phyloP scores from a whole-genome alignment of 2,113 vertebrate species.

The Hippocampus zosterae region DNA sequence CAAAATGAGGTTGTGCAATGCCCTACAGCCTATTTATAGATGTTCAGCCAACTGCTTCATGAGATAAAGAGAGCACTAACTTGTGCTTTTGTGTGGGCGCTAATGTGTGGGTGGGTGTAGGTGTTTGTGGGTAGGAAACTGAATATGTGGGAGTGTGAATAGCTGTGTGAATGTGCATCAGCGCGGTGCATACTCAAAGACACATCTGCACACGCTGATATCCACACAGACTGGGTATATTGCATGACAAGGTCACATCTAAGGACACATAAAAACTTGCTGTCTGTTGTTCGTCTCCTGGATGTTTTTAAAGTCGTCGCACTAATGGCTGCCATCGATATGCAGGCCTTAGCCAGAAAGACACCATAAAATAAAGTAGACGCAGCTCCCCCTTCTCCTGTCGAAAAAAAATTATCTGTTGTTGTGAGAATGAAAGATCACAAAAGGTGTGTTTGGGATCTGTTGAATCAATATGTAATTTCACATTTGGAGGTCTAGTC shows the following conservation, averaged over 20 bases:
- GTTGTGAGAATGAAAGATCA: slow-evolving; percentile 19
- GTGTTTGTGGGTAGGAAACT: slow-evolving; percentile 27
- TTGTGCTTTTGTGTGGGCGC: slow-evolving; percentile 50
- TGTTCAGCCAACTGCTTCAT: slow-evolving; percentile 69
- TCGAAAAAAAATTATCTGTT: slow-evolving; percentile 12
- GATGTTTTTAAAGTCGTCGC: neutral
- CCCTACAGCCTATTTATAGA: slow-evolving; percentile 77
- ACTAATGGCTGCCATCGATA: neutral
- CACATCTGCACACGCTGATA: neutral
- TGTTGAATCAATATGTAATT: slow-evolving; percentile 52
- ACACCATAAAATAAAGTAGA: slow-evolving; percentile 1
- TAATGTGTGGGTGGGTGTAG: slow-evolving; percentile 40
- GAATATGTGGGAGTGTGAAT: slow-evolving; percentile 34
- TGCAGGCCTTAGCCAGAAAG: neutral
- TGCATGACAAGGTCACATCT: slow-evolving; percentile 39
- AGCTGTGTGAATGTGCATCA: slow-evolving; percentile 25
- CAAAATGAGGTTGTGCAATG: slow-evolving; percentile 73
- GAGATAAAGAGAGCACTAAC: slow-evolving; percentile 59
- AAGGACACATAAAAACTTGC: slow-evolving; percentile 29
- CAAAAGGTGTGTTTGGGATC: slow-evolving; percentile 25
- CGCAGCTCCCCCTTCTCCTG: slow-evolving; percentile 16
- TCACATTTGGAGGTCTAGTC: slow-evolving; percentile 40
- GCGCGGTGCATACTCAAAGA: slow-evolving; percentile 5
- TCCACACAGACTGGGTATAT: neutral
- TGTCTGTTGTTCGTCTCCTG: slow-evolving; percentile 29